These are phyloP conservation scores for Nasonia longicornis DNA, from an alignment of 1,140 invertebrate species.

Conservation along the genomic window DNA sequence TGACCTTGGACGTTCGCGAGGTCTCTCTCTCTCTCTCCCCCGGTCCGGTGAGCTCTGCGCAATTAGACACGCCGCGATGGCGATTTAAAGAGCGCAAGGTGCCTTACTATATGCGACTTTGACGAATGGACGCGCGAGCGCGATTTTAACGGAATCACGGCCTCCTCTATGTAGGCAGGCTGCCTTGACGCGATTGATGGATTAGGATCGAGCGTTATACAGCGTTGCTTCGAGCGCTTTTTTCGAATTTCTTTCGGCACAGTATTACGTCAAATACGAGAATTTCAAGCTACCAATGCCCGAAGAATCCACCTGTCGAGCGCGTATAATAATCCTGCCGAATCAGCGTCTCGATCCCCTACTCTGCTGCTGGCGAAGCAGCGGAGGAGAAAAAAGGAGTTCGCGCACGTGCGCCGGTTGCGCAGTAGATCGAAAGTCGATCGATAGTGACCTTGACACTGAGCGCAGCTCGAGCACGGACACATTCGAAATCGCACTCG, in stretches of 20 bases:
- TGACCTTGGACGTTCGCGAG: slow-evolving; percentile 27
- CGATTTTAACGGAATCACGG: background rate
- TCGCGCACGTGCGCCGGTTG: background rate
- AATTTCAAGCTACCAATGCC: too few species aligned
- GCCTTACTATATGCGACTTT: slow-evolving; percentile 8
- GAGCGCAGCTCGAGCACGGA: background rate
- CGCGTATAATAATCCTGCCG: background rate
- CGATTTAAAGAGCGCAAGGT: slow-evolving; percentile 21
- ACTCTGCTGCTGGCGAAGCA: too few species aligned
- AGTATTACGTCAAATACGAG: background rate
- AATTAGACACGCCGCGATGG: slow-evolving; percentile 29
- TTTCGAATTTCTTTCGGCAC: background rate
- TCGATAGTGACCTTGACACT: slow-evolving; percentile 41
- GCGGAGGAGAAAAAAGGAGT: background rate
- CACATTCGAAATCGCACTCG: slow-evolving; percentile 29
- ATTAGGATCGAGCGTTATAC: background rate
- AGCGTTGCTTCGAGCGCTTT: too few species aligned
- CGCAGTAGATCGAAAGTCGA: slow-evolving; percentile 28
- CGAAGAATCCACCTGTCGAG: slow-evolving; percentile 16
- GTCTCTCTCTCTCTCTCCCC: slow-evolving; percentile 5
- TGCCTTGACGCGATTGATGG: background rate
- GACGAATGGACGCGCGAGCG: background rate
- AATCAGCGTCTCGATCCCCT: background rate
- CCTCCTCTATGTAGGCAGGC: background rate
- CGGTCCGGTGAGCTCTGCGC: background rate